phyloP scores from a whole-genome alignment of 2,113 vertebrate species.

The Fregetta grallaria region DNA sequence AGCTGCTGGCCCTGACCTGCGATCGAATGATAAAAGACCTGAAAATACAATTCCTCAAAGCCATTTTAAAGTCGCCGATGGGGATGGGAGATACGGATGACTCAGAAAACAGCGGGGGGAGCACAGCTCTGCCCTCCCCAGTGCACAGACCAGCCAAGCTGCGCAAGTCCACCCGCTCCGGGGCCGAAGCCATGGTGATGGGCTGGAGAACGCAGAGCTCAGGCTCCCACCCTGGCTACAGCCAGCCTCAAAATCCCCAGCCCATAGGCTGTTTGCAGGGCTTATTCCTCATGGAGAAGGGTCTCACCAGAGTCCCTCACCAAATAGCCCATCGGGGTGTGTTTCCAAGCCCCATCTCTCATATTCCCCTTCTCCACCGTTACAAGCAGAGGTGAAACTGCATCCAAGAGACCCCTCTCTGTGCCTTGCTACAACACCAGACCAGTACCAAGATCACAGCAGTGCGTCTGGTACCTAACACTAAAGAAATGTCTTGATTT shows the following conservation, averaged over 20 bases:
- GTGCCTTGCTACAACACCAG: neutral
- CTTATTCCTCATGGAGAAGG: neutral
- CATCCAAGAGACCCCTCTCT: neutral
- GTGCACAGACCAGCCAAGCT: neutral
- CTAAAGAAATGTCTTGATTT: neutral
- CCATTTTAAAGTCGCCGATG: neutral
- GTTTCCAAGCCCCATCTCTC: neutral
- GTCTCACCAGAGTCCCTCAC: neutral
- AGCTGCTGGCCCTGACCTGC: neutral
- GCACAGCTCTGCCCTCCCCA: neutral
- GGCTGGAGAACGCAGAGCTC: neutral
- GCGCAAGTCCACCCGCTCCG: neutral
- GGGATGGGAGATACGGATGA: neutral
- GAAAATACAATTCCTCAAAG: constrained; percentile 35
- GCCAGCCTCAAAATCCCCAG: neutral
- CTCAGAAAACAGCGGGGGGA: neutral
- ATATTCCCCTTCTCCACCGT: neutral
- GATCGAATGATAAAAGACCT: neutral
- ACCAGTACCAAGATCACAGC: neutral
- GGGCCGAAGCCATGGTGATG: neutral
- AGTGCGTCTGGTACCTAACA: neutral
- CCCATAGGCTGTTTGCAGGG: neutral
- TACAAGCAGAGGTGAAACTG: neutral
- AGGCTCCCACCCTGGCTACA: neutral
- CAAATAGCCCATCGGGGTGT: rapidly evolving